phyloP scores from a whole-genome alignment of 2,888 invertebrate genomes.

The Candidula unifasciata region DNA sequence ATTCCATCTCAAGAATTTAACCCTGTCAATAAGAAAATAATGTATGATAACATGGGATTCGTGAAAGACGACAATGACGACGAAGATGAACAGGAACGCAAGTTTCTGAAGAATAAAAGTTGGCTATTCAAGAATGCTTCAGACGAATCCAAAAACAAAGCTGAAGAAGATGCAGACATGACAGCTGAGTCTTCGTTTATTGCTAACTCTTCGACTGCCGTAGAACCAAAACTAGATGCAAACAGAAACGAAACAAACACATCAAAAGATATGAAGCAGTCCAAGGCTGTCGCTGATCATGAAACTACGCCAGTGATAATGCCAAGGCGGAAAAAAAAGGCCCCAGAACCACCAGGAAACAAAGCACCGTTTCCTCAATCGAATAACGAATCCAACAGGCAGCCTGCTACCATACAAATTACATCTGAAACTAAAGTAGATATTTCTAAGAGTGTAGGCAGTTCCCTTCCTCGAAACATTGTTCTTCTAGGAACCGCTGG shows the following conservation, averaged over 20 bases:
- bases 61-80: slow-evolving; percentile 47
- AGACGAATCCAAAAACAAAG: neutral
- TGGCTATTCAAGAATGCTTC: slow-evolving; percentile 52
- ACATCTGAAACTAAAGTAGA: neutral
- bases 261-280: neutral
- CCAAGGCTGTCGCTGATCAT: neutral
- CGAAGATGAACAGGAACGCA: slow-evolving; percentile 52
- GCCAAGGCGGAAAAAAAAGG: neutral
- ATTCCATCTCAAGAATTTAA: slow-evolving; percentile 23
- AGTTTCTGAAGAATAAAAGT: slow-evolving; percentile 51
- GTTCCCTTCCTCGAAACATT: neutral
- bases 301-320: neutral
- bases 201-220: no score
- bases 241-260: neutral
- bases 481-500: neutral
- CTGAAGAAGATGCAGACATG: neutral
- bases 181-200: neutral
- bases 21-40: slow-evolving; percentile 20
- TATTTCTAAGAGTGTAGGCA: neutral
- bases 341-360: no score
- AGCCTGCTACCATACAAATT: neutral
- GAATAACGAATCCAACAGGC: neutral
- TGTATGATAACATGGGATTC: slow-evolving; percentile 41
- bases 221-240: neutral
- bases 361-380: neutral